These are phyloP conservation scores for Tetranychus piercei DNA, from an alignment of 2,888 invertebrate genomes.

Conservation along the genomic window DNA sequence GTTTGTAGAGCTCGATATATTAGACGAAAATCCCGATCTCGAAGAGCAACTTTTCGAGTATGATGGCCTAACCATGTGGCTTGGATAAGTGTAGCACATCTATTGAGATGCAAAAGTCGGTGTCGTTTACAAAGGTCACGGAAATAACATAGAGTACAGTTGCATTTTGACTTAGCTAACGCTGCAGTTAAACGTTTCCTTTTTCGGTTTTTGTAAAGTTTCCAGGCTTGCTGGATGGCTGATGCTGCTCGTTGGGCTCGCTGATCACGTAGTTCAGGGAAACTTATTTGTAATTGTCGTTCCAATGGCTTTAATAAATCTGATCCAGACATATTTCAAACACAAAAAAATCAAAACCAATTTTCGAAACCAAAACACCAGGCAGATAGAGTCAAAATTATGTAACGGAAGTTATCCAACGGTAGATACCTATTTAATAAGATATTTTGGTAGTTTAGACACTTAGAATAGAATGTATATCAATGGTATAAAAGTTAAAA, in stretches of 20 bases:
- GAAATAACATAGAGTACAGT: conserved; percentile 6
- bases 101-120: background rate
- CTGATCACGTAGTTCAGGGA: conserved; percentile 1
- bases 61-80: background rate
- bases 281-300: background rate
- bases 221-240: background rate
- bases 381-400: no score
- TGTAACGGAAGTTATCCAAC: no score
- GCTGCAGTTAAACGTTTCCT: background rate
- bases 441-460: no score
- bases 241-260: background rate
- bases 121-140: background rate
- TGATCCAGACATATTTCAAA: background rate
- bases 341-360: background rate
- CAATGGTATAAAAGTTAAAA: no score
- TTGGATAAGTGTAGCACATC: background rate
- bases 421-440: no score
- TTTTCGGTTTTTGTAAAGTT: conserved; percentile 1
- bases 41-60: background rate
- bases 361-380: no score
- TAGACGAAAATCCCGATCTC: background rate
- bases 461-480: no score
- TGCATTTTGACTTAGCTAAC: background rate
- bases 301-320: background rate
- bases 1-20: background rate